phyloP scores from a whole-genome alignment of 2,888 invertebrate genomes.

The Bedellia somnulentella region DNA sequence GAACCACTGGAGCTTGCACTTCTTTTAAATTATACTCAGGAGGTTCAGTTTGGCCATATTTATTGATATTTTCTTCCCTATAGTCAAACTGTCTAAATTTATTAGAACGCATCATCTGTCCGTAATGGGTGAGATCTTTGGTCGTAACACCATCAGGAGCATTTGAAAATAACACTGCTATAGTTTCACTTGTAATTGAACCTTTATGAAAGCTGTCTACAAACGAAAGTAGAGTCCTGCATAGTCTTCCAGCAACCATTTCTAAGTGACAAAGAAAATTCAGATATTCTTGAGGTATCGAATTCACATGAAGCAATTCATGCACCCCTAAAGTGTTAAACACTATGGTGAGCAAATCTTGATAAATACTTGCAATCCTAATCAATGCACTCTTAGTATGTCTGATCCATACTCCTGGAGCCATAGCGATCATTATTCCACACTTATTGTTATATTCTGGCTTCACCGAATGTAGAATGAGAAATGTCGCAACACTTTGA shows the following conservation, averaged over 20 bases:
- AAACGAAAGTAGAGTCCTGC: background rate
- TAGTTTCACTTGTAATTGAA: background rate
- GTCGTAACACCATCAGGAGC: background rate
- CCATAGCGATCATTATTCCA: background rate
- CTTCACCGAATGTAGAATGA: background rate
- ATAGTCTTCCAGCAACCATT: background rate
- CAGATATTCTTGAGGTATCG: background rate
- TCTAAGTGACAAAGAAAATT: background rate
- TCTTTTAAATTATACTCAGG: background rate
- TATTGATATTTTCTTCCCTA: background rate
- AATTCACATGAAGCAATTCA: too few relatives aligned
- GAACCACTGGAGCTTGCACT: background rate
- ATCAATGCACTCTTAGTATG: background rate
- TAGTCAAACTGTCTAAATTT: constrained; percentile 1
- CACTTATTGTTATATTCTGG: constrained; percentile 1
- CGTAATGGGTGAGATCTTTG: background rate
- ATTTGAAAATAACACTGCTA: background rate
- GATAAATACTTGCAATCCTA: too few relatives aligned
- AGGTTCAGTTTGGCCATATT: background rate
- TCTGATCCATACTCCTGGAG: background rate
- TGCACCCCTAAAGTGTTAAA: too few relatives aligned
- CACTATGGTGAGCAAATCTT: too few relatives aligned
- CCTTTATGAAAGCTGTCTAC: background rate
- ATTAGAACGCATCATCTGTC: background rate
- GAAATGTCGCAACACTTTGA: background rate